A percentile compares a stretch with the other conserved stretches of the same genome.
Conservation (phyloP, 2,888 invertebrate species). For the Tetragonisca angustula region DNA sequence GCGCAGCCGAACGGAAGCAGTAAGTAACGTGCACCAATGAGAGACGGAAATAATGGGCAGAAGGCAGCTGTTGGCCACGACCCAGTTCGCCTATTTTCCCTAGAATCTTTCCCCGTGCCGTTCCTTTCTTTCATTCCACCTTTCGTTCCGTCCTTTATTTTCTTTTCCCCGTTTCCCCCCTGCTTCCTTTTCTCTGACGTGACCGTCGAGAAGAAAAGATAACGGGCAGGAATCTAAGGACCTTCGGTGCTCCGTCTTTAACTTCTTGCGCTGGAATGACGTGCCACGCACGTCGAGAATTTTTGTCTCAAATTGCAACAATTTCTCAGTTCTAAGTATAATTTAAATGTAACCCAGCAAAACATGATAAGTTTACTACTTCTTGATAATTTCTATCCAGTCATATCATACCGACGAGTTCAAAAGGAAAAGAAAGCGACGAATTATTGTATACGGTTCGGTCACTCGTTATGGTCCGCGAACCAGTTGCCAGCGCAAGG, state of each 20-base stretch:
- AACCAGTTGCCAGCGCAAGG: too few species aligned
- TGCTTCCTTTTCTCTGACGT: constrained; percentile 31
- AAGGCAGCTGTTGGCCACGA: constrained; percentile 69
- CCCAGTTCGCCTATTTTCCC: constrained; percentile 68
- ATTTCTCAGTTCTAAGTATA: too few species aligned
- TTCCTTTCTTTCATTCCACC: constrained; percentile 44
- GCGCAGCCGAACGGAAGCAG: constrained; percentile 63
- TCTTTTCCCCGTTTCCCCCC: constrained; percentile 21
- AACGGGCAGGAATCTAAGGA: constrained; percentile 59
- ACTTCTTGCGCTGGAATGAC: too few species aligned
- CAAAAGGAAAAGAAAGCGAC: too few species aligned
- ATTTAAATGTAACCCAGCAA: too few species aligned
- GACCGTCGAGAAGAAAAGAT: constrained; percentile 61
- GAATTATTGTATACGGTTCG: too few species aligned
- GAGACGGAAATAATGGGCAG: constrained; percentile 70
- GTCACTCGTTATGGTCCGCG: too few species aligned
- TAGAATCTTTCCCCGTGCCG: constrained; percentile 48
- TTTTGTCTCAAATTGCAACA: too few species aligned
- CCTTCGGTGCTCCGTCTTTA: constrained; percentile 27
- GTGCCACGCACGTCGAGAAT: too few species aligned
- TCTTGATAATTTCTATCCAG: too few species aligned
- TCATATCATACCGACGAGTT: too few species aligned
- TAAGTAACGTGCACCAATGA: constrained; percentile 66
- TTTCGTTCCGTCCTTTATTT: constrained; percentile 40
- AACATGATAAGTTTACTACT: too few species aligned